These are phyloP conservation scores for Eupsilia transversa DNA, from an alignment of 2,888 invertebrate genomes.

Conservation along the genomic window DNA sequence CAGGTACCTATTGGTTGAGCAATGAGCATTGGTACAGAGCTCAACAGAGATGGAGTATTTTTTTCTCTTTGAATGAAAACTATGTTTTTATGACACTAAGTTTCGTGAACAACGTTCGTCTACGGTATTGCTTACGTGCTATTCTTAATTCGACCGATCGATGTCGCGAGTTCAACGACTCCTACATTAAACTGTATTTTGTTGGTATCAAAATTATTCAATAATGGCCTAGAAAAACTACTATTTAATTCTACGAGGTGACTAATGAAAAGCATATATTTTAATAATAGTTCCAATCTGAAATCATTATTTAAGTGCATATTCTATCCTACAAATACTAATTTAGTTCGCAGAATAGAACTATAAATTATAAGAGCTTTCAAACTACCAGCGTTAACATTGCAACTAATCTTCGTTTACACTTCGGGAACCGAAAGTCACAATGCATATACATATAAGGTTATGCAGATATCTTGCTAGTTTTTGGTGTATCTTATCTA, in stretches of 20 bases:
- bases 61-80: not conserved
- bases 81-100: not conserved
- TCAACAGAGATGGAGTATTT: not conserved
- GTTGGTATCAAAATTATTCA: not conserved
- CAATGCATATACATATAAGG: not conserved
- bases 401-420: slow-evolving; percentile 40
- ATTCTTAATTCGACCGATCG: not conserved
- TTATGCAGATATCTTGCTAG: not conserved
- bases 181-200: not conserved
- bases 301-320: slow-evolving; percentile 1
- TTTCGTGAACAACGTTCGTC: not conserved
- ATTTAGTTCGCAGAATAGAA: not conserved
- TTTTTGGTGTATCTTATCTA: not conserved
- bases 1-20: slow-evolving; percentile 15
- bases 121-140: not conserved
- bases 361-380: slow-evolving; percentile 20
- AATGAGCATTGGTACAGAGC: not conserved
- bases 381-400: slow-evolving; percentile 22
- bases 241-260: not conserved
- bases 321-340: slow-evolving; percentile 3
- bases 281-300: not conserved
- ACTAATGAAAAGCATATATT: not conserved
- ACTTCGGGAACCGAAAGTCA: slow-evolving; percentile 17
- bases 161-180: not conserved
- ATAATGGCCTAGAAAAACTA: no score